phyloP scores from a whole-genome alignment of 2,888 invertebrate species.

The Tetramorium bicarinatum region DNA sequence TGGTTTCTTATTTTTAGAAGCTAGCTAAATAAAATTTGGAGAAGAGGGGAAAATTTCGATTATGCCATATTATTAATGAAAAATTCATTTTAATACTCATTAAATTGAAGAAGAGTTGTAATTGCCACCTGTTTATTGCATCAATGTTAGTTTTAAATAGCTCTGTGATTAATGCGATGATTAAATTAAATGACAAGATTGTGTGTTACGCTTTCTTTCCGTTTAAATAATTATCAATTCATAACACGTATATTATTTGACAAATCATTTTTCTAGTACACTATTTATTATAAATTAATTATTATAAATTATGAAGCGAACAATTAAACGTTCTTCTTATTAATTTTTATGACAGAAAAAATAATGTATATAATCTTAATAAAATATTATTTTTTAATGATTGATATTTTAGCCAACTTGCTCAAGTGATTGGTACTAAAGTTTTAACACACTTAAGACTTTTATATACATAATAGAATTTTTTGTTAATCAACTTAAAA shows the following conservation, averaged over 20 bases:
- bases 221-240: constrained; percentile 13
- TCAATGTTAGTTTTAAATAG: constrained; percentile 18
- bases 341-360: background rate
- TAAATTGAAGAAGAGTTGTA: constrained; percentile 14
- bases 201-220: background rate
- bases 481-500: background rate
- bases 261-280: constrained; percentile 1
- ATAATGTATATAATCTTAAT: background rate
- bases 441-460: background rate
- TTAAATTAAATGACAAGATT: background rate
- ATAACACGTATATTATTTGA: background rate
- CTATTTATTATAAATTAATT: background rate
- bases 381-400: constrained; percentile 3
- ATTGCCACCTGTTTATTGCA: background rate
- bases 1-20: background rate
- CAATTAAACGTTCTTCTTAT: background rate
- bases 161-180: background rate
- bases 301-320: background rate
- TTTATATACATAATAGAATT: background rate
- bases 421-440: too few relatives aligned
- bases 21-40: background rate
- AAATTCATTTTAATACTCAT: background rate
- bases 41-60: background rate
- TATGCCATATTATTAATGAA: background rate
- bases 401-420: too few relatives aligned